A percentile compares a stretch with the other conserved stretches of the same genome.
Conservation (phyloP, 2,797 vertebrate genomes). For the Phrynocephalus forsythii region DNA sequence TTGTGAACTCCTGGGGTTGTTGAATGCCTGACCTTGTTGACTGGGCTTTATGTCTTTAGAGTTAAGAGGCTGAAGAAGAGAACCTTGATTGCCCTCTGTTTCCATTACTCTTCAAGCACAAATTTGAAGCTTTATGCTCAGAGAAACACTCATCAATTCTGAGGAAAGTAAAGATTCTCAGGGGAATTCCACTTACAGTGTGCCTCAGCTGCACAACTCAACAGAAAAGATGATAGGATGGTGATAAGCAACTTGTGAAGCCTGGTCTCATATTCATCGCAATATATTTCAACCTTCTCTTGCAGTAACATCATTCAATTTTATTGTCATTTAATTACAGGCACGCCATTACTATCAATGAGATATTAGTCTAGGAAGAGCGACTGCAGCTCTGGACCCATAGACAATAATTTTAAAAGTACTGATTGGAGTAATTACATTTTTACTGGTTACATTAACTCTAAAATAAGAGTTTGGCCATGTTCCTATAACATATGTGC, state of each 20-base stretch:
- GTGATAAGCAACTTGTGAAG: background rate
- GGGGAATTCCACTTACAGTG: background rate
- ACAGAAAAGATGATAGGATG: background rate
- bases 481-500: constrained; percentile 4
- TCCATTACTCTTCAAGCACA: background rate
- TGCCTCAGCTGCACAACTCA: background rate
- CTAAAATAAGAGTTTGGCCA: constrained; percentile 27
- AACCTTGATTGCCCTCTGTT: background rate
- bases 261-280: background rate
- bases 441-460: constrained; percentile 35
- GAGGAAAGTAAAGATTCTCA: background rate
- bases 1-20: background rate
- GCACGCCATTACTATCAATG: constrained; percentile 22
- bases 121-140: background rate
- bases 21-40: background rate
- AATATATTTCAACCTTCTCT: background rate
- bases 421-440: constrained; percentile 28
- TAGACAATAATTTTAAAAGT: constrained; percentile 29
- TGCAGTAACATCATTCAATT: constrained; percentile 27
- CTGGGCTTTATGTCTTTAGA: background rate
- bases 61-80: background rate
- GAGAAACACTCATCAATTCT: background rate
- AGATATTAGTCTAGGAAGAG: constrained; percentile 30
- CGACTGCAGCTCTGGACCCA: background rate
- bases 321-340: background rate